Percentiles rank a stretch among this genome's conserved stretches.
These are phyloP conservation scores for Coccyzus lansbergi DNA, from an alignment of 2,797 vertebrate species.

Conservation along the genomic window DNA sequence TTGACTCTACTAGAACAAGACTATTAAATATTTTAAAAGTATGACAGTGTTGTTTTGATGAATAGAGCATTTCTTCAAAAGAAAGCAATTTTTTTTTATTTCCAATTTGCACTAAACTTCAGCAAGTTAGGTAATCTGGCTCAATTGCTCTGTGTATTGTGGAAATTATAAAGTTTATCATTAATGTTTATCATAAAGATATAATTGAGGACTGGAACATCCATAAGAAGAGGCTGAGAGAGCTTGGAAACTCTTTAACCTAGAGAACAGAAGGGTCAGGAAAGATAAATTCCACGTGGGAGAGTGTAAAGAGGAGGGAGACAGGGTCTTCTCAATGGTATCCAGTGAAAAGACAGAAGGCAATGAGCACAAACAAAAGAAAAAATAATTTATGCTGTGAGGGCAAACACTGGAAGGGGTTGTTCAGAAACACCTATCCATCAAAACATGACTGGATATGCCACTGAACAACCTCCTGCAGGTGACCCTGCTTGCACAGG, in stretches of 20 bases:
- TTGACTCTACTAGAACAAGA: not conserved
- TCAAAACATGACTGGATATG: not conserved
- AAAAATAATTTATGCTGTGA: not conserved
- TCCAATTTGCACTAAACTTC: not conserved
- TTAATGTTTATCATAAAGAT: no score
- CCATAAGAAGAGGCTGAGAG: not conserved
- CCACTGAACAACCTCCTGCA: not conserved
- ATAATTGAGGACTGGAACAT: not conserved
- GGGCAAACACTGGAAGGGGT: not conserved
- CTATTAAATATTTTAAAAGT: not conserved
- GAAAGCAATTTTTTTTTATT: not conserved
- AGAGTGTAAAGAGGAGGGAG: no score
- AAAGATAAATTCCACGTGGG: no score
- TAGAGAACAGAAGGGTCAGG: no score
- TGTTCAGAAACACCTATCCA: not conserved
- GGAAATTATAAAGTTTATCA: not conserved
- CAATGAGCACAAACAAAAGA: no score
- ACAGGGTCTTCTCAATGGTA: no score
- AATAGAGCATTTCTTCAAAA: not conserved
- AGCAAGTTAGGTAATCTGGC: not conserved
- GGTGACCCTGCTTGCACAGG: not conserved
- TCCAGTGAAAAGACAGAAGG: no score
- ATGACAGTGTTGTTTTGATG: not conserved
- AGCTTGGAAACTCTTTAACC: no score
- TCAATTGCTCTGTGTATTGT: not conserved